These are phyloP conservation scores for Mylabris sibirica DNA, from an alignment of 2,888 invertebrate species.

Conservation along the genomic window DNA sequence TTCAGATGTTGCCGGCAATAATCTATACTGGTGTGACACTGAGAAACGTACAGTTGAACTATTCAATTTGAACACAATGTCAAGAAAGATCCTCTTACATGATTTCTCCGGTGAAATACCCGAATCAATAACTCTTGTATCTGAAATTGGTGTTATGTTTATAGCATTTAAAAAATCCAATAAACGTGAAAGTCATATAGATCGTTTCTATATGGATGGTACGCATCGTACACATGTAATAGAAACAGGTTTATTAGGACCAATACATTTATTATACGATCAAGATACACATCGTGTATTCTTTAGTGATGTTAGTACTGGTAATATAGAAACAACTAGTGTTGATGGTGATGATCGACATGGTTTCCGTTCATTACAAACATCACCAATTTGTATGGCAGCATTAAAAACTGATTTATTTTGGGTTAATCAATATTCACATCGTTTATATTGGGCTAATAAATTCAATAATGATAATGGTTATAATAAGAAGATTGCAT, in stretches of 20 bases:
- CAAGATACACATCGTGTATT: conserved; percentile 67
- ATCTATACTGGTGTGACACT: conserved; percentile 77
- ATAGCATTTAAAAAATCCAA: conserved; percentile 63
- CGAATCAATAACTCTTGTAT: conserved; percentile 72
- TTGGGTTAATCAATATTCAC: conserved; percentile 71
- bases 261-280: conserved; percentile 68
- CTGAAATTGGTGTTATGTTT: conserved; percentile 72
- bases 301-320: conserved; percentile 73
- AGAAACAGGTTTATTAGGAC: conserved; percentile 62
- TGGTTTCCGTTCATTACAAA: conserved; percentile 55
- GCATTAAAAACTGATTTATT: conserved; percentile 71
- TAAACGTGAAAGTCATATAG: conserved; percentile 64
- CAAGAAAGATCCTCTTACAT: conserved; percentile 68
- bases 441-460: conserved; percentile 69
- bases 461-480: conserved; percentile 60
- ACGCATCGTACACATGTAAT: conserved; percentile 61
- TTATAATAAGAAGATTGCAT: conserved; percentile 56
- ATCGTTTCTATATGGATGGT: conserved; percentile 75
- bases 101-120: conserved; percentile 70
- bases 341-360: conserved; percentile 64
- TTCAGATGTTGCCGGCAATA: conserved; percentile 74
- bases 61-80: conserved; percentile 67
- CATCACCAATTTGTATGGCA: conserved; percentile 66
- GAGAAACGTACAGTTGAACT: conserved; percentile 70
- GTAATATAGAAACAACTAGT: conserved; percentile 71